phyloP scores from a whole-genome alignment of 2,888 invertebrate genomes.

The Drosophila pegasa region DNA sequence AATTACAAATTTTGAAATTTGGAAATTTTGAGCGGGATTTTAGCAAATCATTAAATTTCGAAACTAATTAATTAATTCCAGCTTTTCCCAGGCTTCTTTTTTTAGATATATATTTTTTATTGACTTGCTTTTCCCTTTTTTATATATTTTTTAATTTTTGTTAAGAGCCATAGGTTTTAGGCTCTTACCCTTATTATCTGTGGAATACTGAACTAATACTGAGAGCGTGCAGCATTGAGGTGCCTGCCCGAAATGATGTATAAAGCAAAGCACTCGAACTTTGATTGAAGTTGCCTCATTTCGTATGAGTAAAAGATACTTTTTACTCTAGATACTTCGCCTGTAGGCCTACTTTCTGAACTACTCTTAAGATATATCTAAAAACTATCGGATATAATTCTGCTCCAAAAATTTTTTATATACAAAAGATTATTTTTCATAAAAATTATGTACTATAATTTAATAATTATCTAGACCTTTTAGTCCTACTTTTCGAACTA shows the following conservation, averaged over 20 bases:
- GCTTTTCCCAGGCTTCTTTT: not conserved
- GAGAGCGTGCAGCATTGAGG: not conserved
- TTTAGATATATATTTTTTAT: not conserved
- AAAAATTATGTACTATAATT: too few relatives aligned
- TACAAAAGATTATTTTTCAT: not conserved
- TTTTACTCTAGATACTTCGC: too few relatives aligned
- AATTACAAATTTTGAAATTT: not conserved
- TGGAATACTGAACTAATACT: constrained; percentile 4
- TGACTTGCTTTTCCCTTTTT: not conserved
- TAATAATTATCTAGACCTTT: too few relatives aligned
- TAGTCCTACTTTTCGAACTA: too few relatives aligned
- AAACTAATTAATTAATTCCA: not conserved
- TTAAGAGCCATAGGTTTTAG: not conserved
- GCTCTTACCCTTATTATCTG: not conserved
- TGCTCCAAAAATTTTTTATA: not conserved
- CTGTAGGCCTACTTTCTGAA: too few relatives aligned
- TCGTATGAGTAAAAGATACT: too few relatives aligned
- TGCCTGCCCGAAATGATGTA: not conserved
- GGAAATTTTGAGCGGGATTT: not conserved
- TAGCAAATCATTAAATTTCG: not conserved
- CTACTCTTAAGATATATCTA: too few relatives aligned
- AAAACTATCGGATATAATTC: too few relatives aligned
- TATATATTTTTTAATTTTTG: not conserved
- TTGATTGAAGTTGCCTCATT: not conserved
- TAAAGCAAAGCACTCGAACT: constrained; percentile 12